Conservation (phyloP, 2,888 invertebrate species). For the Stenchaetothrips biformis region DNA sequence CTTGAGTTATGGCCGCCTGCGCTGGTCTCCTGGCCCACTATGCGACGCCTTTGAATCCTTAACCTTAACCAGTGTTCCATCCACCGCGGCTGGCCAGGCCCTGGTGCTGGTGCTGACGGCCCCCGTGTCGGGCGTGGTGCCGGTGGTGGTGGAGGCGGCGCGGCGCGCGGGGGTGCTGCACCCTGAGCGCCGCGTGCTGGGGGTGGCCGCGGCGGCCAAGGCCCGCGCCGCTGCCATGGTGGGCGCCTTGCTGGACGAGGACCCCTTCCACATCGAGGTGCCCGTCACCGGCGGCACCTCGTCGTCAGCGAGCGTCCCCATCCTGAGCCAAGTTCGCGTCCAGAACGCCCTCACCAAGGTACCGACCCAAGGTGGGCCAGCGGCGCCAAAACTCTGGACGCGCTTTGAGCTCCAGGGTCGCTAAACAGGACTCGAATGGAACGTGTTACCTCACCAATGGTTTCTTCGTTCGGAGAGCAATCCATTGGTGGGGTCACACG, state of each 20-base stretch:
- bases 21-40: too few relatives aligned
- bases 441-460: too few relatives aligned
- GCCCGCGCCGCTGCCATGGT: background rate
- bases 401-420: too few relatives aligned
- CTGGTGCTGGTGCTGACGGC: conserved; percentile 18
- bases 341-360: conserved; percentile 11
- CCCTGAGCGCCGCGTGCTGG: conserved; percentile 5
- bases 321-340: background rate
- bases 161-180: conserved; percentile 1
- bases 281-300: conserved; percentile 15
- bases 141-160: background rate
- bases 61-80: too few relatives aligned
- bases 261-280: conserved; percentile 9
- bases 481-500: too few relatives aligned
- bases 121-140: conserved; percentile 16
- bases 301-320: background rate
- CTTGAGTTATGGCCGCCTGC: too few relatives aligned
- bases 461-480: too few relatives aligned
- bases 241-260: conserved; percentile 3
- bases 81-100: too few relatives aligned
- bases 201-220: conserved; percentile 5
- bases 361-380: too few relatives aligned
- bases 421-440: too few relatives aligned
- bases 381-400: too few relatives aligned
- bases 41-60: too few relatives aligned